Evolutionary conservation across 2,113 vertebrate species (phyloP).

Genomic region (Lepisosteus oculatus): DNA sequence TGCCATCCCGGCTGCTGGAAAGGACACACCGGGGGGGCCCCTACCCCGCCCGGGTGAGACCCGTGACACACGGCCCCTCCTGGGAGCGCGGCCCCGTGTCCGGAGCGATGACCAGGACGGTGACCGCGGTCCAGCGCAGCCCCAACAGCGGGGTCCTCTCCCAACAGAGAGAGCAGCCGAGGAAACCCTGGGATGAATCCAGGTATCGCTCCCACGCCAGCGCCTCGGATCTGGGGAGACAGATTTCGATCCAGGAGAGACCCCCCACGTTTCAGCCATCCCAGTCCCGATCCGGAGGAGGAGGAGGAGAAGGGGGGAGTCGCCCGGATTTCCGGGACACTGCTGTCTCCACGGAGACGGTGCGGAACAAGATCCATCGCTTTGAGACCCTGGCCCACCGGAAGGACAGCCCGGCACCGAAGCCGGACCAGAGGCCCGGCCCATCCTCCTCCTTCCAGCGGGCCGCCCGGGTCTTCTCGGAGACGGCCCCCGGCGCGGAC

Average conservation of each 20-base stretch:
- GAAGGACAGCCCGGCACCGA: slow-evolving; percentile 16
- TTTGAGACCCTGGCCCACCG: slow-evolving; percentile 61
- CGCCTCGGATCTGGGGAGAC: slow-evolving; percentile 7
- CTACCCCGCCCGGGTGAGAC: too few relatives aligned
- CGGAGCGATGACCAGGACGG: slow-evolving; percentile 13
- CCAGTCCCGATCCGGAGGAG: not conserved
- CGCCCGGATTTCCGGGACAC: not conserved
- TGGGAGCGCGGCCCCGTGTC: too few relatives aligned
- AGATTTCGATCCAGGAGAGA: slow-evolving; percentile 5
- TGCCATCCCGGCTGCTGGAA: too few relatives aligned
- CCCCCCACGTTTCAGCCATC: not conserved
- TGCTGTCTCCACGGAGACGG: slow-evolving; percentile 39
- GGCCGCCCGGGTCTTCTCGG: slow-evolving; percentile 47
- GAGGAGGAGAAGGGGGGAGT: not conserved
- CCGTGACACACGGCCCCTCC: too few relatives aligned
- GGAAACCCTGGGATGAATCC: slow-evolving; percentile 17
- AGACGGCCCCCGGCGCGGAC: slow-evolving; percentile 23
- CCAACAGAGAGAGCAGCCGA: not conserved
- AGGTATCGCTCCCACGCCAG: not conserved
- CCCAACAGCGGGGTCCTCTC: not conserved
- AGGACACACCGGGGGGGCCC: too few relatives aligned
- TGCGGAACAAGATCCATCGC: slow-evolving; percentile 64
- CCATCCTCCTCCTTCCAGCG: slow-evolving; percentile 2
- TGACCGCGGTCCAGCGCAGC: not conserved
- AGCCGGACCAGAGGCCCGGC: not conserved